Evolutionary conservation across 2,113 vertebrate genomes (phyloP).

Genomic region (Phrynosoma platyrhinos): DNA sequence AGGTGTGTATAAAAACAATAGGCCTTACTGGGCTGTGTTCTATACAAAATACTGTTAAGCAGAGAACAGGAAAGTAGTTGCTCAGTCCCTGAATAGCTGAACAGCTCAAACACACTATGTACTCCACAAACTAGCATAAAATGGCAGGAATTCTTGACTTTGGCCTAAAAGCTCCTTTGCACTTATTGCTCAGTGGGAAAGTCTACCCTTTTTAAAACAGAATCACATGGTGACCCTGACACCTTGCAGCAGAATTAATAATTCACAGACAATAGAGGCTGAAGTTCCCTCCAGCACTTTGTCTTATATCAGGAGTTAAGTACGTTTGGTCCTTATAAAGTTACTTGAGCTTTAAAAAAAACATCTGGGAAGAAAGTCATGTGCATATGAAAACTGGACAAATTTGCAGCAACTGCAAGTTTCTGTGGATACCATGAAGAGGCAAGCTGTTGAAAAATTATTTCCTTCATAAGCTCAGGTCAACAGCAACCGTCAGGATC

Average conservation of each 20-base stretch:
- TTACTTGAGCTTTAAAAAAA: slow-evolving; percentile 59
- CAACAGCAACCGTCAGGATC: not conserved
- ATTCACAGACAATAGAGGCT: slow-evolving; percentile 1
- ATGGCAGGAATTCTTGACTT: slow-evolving; percentile 62
- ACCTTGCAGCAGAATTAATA: slow-evolving; percentile 43
- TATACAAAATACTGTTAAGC: slow-evolving; percentile 74
- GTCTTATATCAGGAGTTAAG: slow-evolving; percentile 44
- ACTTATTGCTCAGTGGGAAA: slow-evolving; percentile 70
- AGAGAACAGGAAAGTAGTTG: slow-evolving; percentile 69
- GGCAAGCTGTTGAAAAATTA: not conserved
- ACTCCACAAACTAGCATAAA: slow-evolving; percentile 62
- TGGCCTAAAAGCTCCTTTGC: slow-evolving; percentile 66
- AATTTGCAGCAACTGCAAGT: not conserved
- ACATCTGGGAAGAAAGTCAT: slow-evolving; percentile 37
- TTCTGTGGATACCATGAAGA: not conserved
- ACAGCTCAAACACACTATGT: slow-evolving; percentile 61
- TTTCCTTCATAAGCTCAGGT: not conserved
- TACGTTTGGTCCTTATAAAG: slow-evolving; percentile 65
- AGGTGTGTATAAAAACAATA: slow-evolving; percentile 69
- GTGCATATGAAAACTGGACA: slow-evolving; percentile 1
- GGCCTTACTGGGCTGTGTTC: slow-evolving; percentile 58
- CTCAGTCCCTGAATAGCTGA: slow-evolving; percentile 68
- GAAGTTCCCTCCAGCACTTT: slow-evolving; percentile 50
- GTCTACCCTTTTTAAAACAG: slow-evolving; percentile 42
- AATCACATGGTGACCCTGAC: slow-evolving; percentile 66